A percentile compares a stretch with the other conserved stretches of the same genome.
Conservation (phyloP, 2,888 invertebrate genomes). For the Plusia festucae region DNA sequence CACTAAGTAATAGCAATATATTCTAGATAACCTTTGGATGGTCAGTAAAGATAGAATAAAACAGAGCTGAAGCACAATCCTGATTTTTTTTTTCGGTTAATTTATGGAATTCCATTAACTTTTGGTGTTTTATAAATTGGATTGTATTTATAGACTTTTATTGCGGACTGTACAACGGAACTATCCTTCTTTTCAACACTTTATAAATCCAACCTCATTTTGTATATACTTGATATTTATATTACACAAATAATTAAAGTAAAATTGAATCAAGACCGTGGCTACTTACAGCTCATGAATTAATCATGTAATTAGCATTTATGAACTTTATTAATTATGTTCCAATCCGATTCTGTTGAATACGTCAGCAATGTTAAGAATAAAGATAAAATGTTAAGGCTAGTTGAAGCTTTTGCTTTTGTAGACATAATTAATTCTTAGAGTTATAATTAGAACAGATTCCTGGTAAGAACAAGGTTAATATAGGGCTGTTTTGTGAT, state of each 20-base stretch:
- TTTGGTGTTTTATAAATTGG: too few relatives aligned
- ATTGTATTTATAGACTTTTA: too few relatives aligned
- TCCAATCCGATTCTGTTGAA: constrained; percentile 6
- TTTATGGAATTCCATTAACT: too few relatives aligned
- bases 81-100: too few relatives aligned
- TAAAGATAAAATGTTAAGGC: background rate
- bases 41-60: too few relatives aligned
- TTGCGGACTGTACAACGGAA: too few relatives aligned
- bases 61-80: too few relatives aligned
- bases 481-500: background rate
- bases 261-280: background rate
- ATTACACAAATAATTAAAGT: constrained; percentile 32
- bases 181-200: background rate
- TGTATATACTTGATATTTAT: constrained; percentile 8
- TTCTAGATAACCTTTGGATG: too few relatives aligned
- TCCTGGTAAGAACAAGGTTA: background rate
- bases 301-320: constrained; percentile 26
- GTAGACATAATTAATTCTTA: background rate
- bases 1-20: too few relatives aligned
- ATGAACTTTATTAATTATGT: constrained; percentile 34
- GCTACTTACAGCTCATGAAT: constrained; percentile 25
- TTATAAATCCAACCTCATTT: constrained; percentile 22
- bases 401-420: background rate
- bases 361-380: background rate
- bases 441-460: background rate